phyloP scores from a whole-genome alignment of 2,113 vertebrate species.

The Sisor rabdophorus region DNA sequence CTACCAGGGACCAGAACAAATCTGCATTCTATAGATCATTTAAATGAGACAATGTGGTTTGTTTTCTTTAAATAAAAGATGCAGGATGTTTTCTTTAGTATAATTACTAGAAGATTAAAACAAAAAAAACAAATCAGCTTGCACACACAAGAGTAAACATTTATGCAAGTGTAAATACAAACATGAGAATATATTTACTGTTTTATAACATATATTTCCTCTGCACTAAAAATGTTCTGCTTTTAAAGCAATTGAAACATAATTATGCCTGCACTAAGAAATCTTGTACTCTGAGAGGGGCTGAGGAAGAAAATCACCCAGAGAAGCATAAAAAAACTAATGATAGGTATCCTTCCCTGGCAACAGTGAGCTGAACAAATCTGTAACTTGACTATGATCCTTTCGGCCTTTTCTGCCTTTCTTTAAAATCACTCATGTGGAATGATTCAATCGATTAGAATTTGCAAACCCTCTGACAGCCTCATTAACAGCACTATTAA shows the following conservation, averaged over 20 bases:
- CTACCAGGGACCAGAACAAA: not conserved
- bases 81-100: not conserved
- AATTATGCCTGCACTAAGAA: not conserved
- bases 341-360: conserved; percentile 28
- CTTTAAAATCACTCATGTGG: too few relatives aligned
- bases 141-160: not conserved
- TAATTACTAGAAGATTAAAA: not conserved
- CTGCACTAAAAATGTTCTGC: not conserved
- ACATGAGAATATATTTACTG: too few relatives aligned
- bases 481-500: not conserved
- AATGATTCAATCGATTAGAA: not conserved
- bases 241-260: conserved; percentile 6
- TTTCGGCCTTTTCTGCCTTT: too few relatives aligned
- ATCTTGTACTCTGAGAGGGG: not conserved
- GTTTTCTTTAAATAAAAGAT: not conserved
- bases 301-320: not conserved
- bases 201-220: not conserved
- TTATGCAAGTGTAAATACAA: not conserved
- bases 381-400: not conserved
- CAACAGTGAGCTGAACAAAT: conserved; percentile 29
- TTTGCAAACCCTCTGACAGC: not conserved
- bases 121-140: too few relatives aligned
- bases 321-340: conserved; percentile 22
- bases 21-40: not conserved
- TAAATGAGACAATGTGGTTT: not conserved